Base-by-base conservation (phyloP, 1,140 invertebrate species). In the Idris sp. region DNA sequence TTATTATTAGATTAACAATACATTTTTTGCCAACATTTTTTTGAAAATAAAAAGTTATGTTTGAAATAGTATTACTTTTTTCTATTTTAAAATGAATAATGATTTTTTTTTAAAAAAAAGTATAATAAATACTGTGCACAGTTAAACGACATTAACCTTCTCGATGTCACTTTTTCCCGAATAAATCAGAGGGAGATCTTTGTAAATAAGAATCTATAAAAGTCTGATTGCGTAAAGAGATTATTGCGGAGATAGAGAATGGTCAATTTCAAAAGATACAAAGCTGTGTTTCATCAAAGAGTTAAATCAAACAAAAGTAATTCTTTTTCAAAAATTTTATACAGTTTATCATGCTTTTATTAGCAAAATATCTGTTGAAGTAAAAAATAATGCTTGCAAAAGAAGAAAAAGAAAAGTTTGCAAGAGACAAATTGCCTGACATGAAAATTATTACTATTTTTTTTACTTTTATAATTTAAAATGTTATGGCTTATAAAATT, bases 151-250 rank as follows among this genome's bases (percentile, higher is more conserved):
- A 36, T 36, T 36, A 36, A 36, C n/a, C n/a, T n/a, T n/a, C n/a
- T n/a, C n/a, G n/a, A n/a, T n/a, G n/a, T n/a, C n/a, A n/a, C n/a
- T n/a, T n/a, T n/a, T 36, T 8, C 33, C 16, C 4, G 14, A 16
- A 19, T 40, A 18, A 44, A 44, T 44, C 40, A 19, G 40, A 26
- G 10, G 13, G 28, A 44, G 13, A 26, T 44, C 15, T 41, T 41
- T 18, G 16, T 5, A 15, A 8, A 41, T 16, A 41, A 41, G 18
- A 41, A 41, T 41, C 38, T 41, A 41, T 22, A 41, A 41, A 22
- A 41, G 16, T 41, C 18, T 41, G 38, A 41, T 41, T 41, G 38
- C 16, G 9, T 22, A 41, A 41, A 41, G 18, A 41, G 38, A 41
- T 22, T n/a, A n/a, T n/a, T 41, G 38, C 38, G 22, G 38, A 22